Evolutionary conservation across 2,113 vertebrate species (phyloP).

Genomic region (Pachycephala philippinensis): DNA sequence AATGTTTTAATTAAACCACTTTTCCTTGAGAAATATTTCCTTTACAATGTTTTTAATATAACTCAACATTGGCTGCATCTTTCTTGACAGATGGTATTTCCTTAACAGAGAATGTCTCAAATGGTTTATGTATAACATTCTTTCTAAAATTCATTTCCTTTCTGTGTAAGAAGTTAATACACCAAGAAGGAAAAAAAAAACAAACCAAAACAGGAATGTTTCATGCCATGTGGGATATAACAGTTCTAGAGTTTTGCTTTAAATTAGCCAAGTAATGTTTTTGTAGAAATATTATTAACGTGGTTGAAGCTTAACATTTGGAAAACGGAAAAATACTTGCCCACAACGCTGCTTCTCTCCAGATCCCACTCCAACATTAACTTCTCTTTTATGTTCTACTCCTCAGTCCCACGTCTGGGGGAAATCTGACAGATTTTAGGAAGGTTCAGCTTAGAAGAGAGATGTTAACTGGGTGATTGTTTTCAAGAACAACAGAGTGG

Average conservation of each 20-base stretch:
- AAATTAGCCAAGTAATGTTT: constrained; percentile 7
- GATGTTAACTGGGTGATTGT: neutral
- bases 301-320: neutral
- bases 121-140: constrained; percentile 55
- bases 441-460: neutral
- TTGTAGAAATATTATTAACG: neutral
- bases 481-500: neutral
- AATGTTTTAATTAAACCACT: constrained; percentile 29
- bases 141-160: constrained; percentile 65
- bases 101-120: constrained; percentile 50
- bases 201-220: neutral
- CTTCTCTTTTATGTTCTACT: neutral
- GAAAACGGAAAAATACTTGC: constrained; percentile 4
- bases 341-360: neutral
- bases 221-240: constrained; percentile 18
- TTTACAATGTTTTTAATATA: constrained; percentile 46
- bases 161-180: constrained; percentile 45
- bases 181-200: neutral
- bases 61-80: constrained; percentile 44
- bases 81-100: constrained; percentile 61
- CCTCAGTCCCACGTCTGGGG: neutral
- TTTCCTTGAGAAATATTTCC: constrained; percentile 15
- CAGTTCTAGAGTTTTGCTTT: constrained; percentile 30
- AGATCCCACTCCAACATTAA: neutral
- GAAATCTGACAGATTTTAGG: neutral